phyloP scores from a whole-genome alignment of 1,140 invertebrate genomes.

The Pseudomyrmex cubaensis region DNA sequence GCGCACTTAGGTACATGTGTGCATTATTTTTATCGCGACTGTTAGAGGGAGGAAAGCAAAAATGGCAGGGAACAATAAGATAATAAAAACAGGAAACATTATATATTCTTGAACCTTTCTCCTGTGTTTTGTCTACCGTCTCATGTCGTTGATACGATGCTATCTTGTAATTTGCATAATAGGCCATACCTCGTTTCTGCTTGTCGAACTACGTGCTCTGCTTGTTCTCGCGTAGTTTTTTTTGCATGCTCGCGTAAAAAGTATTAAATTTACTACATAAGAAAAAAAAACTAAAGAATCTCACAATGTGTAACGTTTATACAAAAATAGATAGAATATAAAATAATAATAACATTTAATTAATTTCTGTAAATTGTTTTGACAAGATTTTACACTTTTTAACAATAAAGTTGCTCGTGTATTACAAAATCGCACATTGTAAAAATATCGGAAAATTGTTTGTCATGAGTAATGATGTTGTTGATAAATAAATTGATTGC shows the following conservation, averaged over 20 bases:
- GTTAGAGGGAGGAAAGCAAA: not conserved
- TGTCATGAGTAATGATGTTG: not conserved
- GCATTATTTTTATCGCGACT: not conserved
- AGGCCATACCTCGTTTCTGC: slow-evolving; percentile 6
- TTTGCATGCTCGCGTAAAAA: not conserved
- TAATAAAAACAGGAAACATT: slow-evolving; percentile 52
- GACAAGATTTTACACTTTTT: not conserved
- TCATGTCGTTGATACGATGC: slow-evolving; percentile 40
- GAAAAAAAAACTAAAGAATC: too few species aligned
- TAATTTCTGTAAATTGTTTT: not conserved
- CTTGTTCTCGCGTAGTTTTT: slow-evolving; percentile 32
- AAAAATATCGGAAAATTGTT: not conserved
- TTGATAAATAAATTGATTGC: not conserved
- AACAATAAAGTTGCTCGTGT: not conserved
- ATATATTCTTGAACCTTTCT: slow-evolving; percentile 35
- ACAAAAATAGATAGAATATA: not conserved
- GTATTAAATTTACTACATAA: slow-evolving; percentile 2
- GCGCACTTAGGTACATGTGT: not conserved
- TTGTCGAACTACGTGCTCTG: slow-evolving; percentile 15
- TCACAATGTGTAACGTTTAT: too few species aligned
- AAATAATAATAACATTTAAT: not conserved
- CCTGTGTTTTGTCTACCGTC: slow-evolving; percentile 32
- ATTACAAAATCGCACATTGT: not conserved
- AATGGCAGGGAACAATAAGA: slow-evolving; percentile 25
- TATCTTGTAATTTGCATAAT: slow-evolving; percentile 59